Evolutionary conservation across 2,113 vertebrate species (phyloP).

Genomic region (Lichenostomus cassidix): DNA sequence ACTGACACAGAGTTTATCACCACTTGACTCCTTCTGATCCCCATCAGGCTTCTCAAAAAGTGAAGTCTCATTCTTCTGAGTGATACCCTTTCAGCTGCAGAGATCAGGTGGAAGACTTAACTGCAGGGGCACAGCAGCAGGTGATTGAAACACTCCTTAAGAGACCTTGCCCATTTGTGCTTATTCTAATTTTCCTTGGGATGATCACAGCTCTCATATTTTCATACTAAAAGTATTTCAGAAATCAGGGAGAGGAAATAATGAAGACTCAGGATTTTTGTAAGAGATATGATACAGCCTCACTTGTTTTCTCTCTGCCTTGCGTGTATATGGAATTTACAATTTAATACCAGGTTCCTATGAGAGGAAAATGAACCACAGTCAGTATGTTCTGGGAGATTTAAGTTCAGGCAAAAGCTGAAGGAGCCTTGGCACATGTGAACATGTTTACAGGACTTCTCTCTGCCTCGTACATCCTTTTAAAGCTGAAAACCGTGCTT

Average conservation of each 20-base stretch:
- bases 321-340: background rate
- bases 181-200: constrained; percentile 49
- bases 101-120: constrained; percentile 11
- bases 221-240: constrained; percentile 17
- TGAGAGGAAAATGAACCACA: background rate
- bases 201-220: constrained; percentile 43
- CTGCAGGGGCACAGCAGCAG: constrained; percentile 35
- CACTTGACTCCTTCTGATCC: constrained; percentile 37
- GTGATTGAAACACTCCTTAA: constrained; percentile 18
- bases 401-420: background rate
- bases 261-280: background rate
- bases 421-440: background rate
- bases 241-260: background rate
- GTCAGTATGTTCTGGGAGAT: background rate
- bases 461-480: background rate
- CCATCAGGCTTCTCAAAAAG: constrained; percentile 23
- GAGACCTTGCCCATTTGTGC: background rate
- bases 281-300: background rate
- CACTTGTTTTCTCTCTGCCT: background rate
- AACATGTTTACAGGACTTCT: background rate
- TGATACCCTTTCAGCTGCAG: constrained; percentile 31
- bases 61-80: constrained; percentile 19
- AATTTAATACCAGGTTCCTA: background rate
- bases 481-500: background rate
- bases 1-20: background rate